A percentile compares a stretch with the other conserved stretches of the same genome.
Conservation (phyloP, 2,797 vertebrate species). For the Girardinus metallicus region DNA sequence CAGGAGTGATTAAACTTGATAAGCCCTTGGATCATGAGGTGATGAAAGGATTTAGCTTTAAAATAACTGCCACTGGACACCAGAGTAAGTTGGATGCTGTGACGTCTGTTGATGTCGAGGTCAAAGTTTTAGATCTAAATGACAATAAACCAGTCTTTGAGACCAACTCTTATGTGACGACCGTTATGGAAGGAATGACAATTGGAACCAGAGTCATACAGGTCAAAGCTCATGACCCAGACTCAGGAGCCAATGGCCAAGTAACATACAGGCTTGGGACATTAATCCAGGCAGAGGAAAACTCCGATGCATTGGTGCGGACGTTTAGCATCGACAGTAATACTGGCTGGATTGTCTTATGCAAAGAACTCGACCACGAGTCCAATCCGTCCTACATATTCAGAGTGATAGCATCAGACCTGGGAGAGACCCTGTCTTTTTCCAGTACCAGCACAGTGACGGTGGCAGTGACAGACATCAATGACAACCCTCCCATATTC, state of each 20-base stretch:
- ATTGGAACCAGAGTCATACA: slow-evolving; percentile 90
- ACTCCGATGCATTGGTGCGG: slow-evolving; percentile 77
- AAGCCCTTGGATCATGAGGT: slow-evolving; percentile 91
- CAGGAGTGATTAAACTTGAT: slow-evolving; percentile 91
- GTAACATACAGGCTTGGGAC: slow-evolving; percentile 89
- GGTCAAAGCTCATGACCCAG: slow-evolving; percentile 88
- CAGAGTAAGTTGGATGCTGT: slow-evolving; percentile 88
- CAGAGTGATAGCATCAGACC: slow-evolving; percentile 91
- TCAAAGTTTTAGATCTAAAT: slow-evolving; percentile 93
- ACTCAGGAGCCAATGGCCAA: slow-evolving; percentile 93
- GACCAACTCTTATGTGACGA: slow-evolving; percentile 85
- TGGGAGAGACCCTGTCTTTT: slow-evolving; percentile 89
- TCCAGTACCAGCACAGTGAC: slow-evolving; percentile 89
- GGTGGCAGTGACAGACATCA: slow-evolving; percentile 91
- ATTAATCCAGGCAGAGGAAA: slow-evolving; percentile 67
- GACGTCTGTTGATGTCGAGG: slow-evolving; percentile 87
- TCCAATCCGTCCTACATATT: slow-evolving; percentile 88
- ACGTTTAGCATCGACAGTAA: slow-evolving; percentile 91
- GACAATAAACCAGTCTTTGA: slow-evolving; percentile 97
- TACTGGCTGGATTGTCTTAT: slow-evolving; percentile 94
- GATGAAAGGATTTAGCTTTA: slow-evolving; percentile 87
- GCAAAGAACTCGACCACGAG: slow-evolving; percentile 93
- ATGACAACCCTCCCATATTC: slow-evolving; percentile 92
- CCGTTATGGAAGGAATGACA: slow-evolving; percentile 92
- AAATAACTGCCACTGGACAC: slow-evolving; percentile 87